Evolutionary conservation across 2,113 vertebrate species (phyloP).

Genomic region (Gymnogyps californianus): DNA sequence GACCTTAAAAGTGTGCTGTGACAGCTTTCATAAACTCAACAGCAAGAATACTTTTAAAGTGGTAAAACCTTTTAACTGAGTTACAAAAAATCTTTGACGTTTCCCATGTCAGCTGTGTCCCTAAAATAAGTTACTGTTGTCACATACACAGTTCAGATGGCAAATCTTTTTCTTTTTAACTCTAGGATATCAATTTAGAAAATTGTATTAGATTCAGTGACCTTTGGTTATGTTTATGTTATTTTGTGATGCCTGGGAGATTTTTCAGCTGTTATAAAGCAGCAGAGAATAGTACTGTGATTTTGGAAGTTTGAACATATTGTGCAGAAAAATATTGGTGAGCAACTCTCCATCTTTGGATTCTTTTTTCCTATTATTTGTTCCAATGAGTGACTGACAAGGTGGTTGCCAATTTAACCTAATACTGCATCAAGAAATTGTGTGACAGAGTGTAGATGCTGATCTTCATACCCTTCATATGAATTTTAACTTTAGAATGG

Average conservation of each 20-base stretch:
- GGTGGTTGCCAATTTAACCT: neutral
- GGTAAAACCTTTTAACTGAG: neutral
- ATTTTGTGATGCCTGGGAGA: neutral
- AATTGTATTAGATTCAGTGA: neutral
- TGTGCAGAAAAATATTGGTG: neutral
- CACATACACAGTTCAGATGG: neutral
- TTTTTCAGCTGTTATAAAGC: neutral
- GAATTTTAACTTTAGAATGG: neutral
- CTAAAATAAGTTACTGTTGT: neutral
- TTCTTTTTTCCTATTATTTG: neutral
- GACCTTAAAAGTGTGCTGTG: neutral
- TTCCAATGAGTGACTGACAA: neutral
- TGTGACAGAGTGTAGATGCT: neutral
- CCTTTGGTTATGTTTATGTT: constrained; percentile 6
- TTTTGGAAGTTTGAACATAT: neutral
- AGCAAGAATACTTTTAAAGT: neutral
- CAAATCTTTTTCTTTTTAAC: neutral
- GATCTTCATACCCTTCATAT: neutral
- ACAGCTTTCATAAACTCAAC: neutral
- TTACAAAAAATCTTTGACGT: neutral
- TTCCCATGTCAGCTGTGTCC: neutral
- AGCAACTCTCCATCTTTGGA: neutral
- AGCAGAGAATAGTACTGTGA: neutral
- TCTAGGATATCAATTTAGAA: neutral
- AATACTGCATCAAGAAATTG: neutral